Evolutionary conservation across 2,888 invertebrate genomes (phyloP).

Genomic region (Criorhina ranunculi): DNA sequence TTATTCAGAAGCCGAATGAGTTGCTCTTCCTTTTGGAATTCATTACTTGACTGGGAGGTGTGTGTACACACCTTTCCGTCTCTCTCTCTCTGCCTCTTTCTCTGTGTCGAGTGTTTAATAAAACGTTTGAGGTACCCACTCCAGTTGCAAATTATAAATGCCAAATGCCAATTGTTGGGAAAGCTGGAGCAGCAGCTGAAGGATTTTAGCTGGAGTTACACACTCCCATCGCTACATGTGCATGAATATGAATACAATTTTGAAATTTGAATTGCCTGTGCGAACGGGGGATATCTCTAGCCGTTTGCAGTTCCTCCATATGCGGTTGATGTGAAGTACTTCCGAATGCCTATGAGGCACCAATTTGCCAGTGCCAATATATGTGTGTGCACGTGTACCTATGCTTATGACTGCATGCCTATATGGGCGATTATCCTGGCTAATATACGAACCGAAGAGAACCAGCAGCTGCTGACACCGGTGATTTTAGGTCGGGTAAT

Average conservation of each 20-base stretch:
- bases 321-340: constrained; percentile 71
- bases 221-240: constrained; percentile 46
- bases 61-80: constrained; percentile 6
- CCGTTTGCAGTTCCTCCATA: constrained; percentile 55
- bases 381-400: constrained; percentile 11
- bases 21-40: constrained; percentile 65
- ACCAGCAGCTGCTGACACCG: constrained; percentile 72
- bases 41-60: constrained; percentile 52
- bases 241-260: constrained; percentile 76
- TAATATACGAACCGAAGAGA: constrained; percentile 67
- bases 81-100: background rate
- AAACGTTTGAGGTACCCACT: constrained; percentile 77
- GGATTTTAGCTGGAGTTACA: constrained; percentile 51
- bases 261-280: constrained; percentile 72
- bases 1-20: constrained; percentile 55
- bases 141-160: constrained; percentile 74
- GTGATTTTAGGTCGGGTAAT: constrained; percentile 76
- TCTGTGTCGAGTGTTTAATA: constrained; percentile 71
- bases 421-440: constrained; percentile 76
- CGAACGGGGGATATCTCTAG: constrained; percentile 14
- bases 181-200: constrained; percentile 67
- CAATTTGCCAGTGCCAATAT: constrained; percentile 50
- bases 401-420: constrained; percentile 51
- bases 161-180: constrained; percentile 69
- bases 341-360: constrained; percentile 62